Conservation (phyloP, 1,140 invertebrate genomes). For the Ladona fulva region DNA sequence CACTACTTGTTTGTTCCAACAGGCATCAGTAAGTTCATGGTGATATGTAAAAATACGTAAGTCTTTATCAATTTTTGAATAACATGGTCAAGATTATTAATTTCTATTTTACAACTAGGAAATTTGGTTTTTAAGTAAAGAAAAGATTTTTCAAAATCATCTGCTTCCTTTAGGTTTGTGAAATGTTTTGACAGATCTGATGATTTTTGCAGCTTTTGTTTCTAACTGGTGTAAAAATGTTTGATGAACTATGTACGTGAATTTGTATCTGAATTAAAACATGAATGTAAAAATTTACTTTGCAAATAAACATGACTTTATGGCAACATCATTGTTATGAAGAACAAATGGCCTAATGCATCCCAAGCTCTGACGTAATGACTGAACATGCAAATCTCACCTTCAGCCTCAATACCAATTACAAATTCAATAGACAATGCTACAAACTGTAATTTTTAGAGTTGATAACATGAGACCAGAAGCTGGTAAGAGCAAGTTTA, state of each 20-base stretch:
- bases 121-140: too few species aligned
- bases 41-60: constrained; percentile 4
- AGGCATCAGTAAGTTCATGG: background rate
- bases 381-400: background rate
- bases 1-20: background rate
- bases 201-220: too few species aligned
- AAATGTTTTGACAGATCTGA: too few species aligned
- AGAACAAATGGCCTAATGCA: background rate
- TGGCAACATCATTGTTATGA: background rate
- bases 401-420: background rate
- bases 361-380: background rate
- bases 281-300: background rate
- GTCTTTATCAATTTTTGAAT: background rate
- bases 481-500: background rate
- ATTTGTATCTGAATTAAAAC: too few species aligned
- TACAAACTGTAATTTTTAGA: background rate
- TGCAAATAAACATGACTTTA: background rate
- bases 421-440: background rate
- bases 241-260: too few species aligned
- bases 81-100: background rate
- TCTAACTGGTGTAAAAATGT: too few species aligned
- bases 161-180: too few species aligned
- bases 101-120: background rate
- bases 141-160: too few species aligned
- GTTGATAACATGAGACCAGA: background rate